Percentiles rank a stretch among this genome's conserved stretches.
Evolutionary conservation across 1,140 invertebrate species (phyloP).

Genomic region (Zaprionus gabonicus): DNA sequence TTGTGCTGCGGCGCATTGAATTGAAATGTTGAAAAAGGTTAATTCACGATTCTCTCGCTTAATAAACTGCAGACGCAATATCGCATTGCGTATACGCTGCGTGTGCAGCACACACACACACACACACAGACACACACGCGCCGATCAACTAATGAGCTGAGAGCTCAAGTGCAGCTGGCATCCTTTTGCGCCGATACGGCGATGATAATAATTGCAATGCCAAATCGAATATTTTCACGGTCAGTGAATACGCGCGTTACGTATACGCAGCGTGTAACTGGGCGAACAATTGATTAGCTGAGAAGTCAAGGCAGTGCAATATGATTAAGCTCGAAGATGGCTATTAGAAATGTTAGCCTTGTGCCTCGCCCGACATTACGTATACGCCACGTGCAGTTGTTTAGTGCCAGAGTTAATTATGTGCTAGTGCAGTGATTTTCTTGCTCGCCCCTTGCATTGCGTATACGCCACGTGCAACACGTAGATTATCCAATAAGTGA

Average conservation of each 20-base stretch:
- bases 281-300: constrained; percentile 1
- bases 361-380: neutral
- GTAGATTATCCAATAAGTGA: neutral
- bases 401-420: too few species aligned
- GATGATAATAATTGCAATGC: constrained; percentile 1
- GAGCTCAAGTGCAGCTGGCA: neutral
- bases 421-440: too few species aligned
- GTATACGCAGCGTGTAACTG: constrained; percentile 10
- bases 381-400: neutral
- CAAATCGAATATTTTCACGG: neutral
- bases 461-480: neutral
- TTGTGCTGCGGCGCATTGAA: neutral
- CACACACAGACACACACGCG: neutral
- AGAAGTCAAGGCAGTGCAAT: neutral
- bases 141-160: constrained; percentile 5
- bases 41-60: constrained; percentile 12
- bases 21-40: constrained; percentile 16
- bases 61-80: constrained; percentile 5
- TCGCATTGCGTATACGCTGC: constrained; percentile 30
- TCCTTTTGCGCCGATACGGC: too few species aligned
- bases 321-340: neutral
- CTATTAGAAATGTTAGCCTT: too few species aligned
- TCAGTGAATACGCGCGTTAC: neutral
- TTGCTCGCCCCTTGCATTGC: neutral
- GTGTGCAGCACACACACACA: neutral